These are phyloP conservation scores for Eumeta japonica DNA, from an alignment of 1,140 invertebrate species.

Conservation along the genomic window DNA sequence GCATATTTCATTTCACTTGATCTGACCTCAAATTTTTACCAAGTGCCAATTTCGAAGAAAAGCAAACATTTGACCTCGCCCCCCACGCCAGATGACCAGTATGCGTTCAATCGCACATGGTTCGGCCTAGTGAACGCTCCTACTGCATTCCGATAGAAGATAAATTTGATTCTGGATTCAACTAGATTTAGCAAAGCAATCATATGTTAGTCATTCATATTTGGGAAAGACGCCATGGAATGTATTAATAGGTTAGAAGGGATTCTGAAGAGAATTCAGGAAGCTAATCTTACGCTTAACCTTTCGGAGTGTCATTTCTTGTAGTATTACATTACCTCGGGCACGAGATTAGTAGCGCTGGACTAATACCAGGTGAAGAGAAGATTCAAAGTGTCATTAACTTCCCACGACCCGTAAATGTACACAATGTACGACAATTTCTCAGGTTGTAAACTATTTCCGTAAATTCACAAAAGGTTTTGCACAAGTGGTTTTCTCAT, in stretches of 20 bases:
- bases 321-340: conserved; percentile 16
- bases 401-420: conserved; percentile 14
- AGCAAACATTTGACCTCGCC: conserved; percentile 13
- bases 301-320: conserved; percentile 18
- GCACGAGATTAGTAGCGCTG: conserved; percentile 10
- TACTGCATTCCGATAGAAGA: conserved; percentile 15
- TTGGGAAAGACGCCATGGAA: neutral
- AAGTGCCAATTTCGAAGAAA: conserved; percentile 12
- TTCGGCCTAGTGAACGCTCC: conserved; percentile 16
- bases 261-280: conserved; percentile 18
- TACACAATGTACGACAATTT: conserved; percentile 20
- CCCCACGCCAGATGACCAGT: conserved; percentile 8
- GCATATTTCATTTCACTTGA: conserved; percentile 49
- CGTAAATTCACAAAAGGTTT: conserved; percentile 17
- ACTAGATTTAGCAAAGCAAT: neutral
- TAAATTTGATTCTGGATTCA: neutral
- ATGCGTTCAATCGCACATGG: conserved; percentile 11
- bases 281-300: conserved; percentile 16
- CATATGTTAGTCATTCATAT: conserved; percentile 1
- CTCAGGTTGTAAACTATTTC: conserved; percentile 22
- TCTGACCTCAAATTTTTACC: conserved; percentile 26
- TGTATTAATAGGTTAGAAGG: conserved; percentile 11
- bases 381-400: conserved; percentile 18
- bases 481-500: conserved; percentile 16
- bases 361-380: conserved; percentile 11